These are phyloP conservation scores for Meteorus colon DNA, from an alignment of 2,888 invertebrate species.

Conservation along the genomic window DNA sequence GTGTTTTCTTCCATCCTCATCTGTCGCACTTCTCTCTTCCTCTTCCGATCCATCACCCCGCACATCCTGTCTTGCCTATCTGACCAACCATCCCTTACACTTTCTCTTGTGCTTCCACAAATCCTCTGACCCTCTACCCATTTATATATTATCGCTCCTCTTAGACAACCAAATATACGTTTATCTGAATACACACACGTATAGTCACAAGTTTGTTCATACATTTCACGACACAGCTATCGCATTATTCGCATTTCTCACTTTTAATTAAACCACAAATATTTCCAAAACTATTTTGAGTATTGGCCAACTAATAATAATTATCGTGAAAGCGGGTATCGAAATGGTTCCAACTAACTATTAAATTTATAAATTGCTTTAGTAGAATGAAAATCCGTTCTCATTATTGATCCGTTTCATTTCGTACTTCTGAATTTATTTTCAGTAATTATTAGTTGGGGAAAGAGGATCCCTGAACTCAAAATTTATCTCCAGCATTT, in stretches of 20 bases:
- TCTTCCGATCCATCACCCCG: neutral
- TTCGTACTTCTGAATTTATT: neutral
- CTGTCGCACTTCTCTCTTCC: neutral
- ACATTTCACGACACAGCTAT: neutral
- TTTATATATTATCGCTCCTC: neutral
- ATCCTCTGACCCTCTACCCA: neutral
- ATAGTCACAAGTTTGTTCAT: neutral
- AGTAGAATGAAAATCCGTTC: no score
- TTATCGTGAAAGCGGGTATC: no score
- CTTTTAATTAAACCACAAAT: slow-evolving; percentile 3
- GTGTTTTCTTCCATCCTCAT: slow-evolving; percentile 40
- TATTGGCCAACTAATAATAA: no score
- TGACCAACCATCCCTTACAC: slow-evolving; percentile 2
- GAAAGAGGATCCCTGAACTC: neutral
- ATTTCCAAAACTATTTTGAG: neutral
- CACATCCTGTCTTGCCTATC: slow-evolving; percentile 6
- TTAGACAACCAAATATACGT: neutral
- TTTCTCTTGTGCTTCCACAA: slow-evolving; percentile 6
- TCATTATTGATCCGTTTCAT: no score
- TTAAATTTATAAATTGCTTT: no score
- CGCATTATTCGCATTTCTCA: neutral
- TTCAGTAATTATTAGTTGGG: neutral
- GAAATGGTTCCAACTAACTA: no score
- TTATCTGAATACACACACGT: neutral
- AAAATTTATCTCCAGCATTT: neutral